Conservation (phyloP, 2,113 vertebrate species). For the Pelmatolapia mariae region DNA sequence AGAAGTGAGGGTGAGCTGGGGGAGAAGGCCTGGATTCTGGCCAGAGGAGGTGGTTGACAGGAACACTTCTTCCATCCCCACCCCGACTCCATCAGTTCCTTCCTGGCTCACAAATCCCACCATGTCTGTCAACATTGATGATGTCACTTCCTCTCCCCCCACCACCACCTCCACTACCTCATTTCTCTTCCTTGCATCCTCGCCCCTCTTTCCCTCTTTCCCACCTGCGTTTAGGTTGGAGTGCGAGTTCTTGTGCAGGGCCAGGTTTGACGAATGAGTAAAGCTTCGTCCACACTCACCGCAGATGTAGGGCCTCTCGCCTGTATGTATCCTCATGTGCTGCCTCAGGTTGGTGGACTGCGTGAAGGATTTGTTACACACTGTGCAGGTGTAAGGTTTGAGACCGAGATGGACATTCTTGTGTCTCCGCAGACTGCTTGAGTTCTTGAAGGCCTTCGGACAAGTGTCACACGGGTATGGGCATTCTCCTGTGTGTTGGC, state of each 20-base stretch:
- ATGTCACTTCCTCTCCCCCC: slow-evolving; percentile 54
- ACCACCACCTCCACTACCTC: slow-evolving; percentile 57
- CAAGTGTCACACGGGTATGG: slow-evolving; percentile 86
- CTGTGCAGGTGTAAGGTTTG: slow-evolving; percentile 80
- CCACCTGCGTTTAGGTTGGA: slow-evolving; percentile 39
- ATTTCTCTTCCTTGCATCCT: background rate
- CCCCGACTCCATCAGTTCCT: slow-evolving; percentile 60
- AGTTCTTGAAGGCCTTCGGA: slow-evolving; percentile 92
- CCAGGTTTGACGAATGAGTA: slow-evolving; percentile 86
- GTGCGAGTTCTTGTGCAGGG: slow-evolving; percentile 76
- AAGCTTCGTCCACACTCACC: slow-evolving; percentile 76
- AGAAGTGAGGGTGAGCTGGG: slow-evolving; percentile 59
- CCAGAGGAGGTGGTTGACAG: slow-evolving; percentile 54
- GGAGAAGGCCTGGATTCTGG: slow-evolving; percentile 48
- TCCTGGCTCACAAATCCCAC: slow-evolving; percentile 73
- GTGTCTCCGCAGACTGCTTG: slow-evolving; percentile 86
- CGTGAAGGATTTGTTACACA: slow-evolving; percentile 86
- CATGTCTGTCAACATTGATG: slow-evolving; percentile 69
- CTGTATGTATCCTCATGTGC: slow-evolving; percentile 87
- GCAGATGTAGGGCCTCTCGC: slow-evolving; percentile 75
- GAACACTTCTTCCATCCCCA: slow-evolving; percentile 72
- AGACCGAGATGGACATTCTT: slow-evolving; percentile 88
- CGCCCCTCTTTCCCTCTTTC: slow-evolving; percentile 47
- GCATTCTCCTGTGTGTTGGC: slow-evolving; percentile 89
- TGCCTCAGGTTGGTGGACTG: slow-evolving; percentile 90